Conservation (phyloP, 1,140 invertebrate species). For the Brachionus plicatilis region DNA sequence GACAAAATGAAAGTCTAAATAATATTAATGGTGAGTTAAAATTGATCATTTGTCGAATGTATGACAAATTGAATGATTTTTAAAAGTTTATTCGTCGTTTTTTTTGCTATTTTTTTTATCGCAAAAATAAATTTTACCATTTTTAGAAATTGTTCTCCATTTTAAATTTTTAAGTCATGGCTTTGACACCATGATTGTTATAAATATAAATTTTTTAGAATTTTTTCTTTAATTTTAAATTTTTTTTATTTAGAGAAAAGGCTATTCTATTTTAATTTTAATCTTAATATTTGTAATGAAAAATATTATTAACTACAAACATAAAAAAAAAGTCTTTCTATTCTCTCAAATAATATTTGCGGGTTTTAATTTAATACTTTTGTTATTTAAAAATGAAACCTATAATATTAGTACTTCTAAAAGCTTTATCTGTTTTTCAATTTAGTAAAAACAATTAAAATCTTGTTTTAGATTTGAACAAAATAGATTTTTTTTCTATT, state of each 20-base stretch:
- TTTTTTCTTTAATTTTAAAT: neutral
- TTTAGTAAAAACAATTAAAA: neutral
- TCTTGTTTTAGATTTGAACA: neutral
- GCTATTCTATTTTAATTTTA: neutral
- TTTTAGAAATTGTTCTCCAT: neutral
- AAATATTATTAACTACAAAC: too few species aligned
- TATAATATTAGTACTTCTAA: too few species aligned
- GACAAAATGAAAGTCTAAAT: neutral
- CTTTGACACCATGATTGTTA: neutral
- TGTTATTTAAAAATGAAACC: too few species aligned
- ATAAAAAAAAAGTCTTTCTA: too few species aligned
- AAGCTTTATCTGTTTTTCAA: too few species aligned
- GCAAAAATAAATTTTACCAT: neutral
- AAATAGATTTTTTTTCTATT: neutral
- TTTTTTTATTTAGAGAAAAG: neutral
- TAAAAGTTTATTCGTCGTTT: neutral
- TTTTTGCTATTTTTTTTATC: neutral
- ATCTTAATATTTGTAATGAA: neutral
- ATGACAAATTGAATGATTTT: neutral
- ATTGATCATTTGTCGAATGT: slow-evolving; percentile 21
- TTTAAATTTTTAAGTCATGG: neutral
- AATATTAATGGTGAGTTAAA: neutral
- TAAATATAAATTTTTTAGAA: neutral
- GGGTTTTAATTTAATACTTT: too few species aligned
- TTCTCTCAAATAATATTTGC: too few species aligned